Base-by-base conservation (phyloP, 2,113 vertebrate genomes). In the Strix uralensis region DNA sequence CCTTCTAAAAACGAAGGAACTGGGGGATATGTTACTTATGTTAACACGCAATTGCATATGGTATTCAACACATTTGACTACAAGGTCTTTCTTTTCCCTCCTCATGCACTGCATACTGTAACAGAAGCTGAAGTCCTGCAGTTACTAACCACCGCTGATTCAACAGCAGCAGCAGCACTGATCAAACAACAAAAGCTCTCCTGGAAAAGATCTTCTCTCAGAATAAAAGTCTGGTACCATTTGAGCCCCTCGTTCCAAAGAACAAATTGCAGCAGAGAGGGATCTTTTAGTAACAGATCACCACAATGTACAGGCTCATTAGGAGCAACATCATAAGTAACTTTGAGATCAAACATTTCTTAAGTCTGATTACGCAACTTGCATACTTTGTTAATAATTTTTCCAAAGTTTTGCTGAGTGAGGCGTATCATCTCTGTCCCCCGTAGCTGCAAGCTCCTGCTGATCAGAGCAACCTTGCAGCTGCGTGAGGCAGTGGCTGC, bases 201-300 rank as follows among this genome's bases (percentile, higher is more conserved):
- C 30, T 27, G 47, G 86, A 34, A 71, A 74, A 67, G 17, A 26
- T 22, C 30, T 30, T 10, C 8, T 22, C 32, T 49, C 73, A 22
- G 65, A 61, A 87, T 4, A 32, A 61, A 59, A 38, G 16, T 5
- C 14, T 5, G 26, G 29, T 34, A 3, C 23, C 2, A 1, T 26
- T 17, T 2, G 20, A 59, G 59, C 32, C 38, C 46, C 52, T 66
- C 3, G 0, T 55, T 47, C 44, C 77, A 57, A 7, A 1, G 10
- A 52, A 47, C 58, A 52, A 79, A 61, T 0, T 10, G 8, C 40
- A n/a, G n/a, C 0, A 0, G 8, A 23, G 18, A 49, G 14, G 9
- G 49, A 49, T 21, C 44, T 42, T 36, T 38, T 12, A 19, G 26
- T 2, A 22, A 17, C 29, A 66, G 7, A 52, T 32, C 34, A 22